These are phyloP conservation scores for Aphelocoma coerulescens DNA, from an alignment of 2,113 vertebrate genomes.

Conservation along the genomic window DNA sequence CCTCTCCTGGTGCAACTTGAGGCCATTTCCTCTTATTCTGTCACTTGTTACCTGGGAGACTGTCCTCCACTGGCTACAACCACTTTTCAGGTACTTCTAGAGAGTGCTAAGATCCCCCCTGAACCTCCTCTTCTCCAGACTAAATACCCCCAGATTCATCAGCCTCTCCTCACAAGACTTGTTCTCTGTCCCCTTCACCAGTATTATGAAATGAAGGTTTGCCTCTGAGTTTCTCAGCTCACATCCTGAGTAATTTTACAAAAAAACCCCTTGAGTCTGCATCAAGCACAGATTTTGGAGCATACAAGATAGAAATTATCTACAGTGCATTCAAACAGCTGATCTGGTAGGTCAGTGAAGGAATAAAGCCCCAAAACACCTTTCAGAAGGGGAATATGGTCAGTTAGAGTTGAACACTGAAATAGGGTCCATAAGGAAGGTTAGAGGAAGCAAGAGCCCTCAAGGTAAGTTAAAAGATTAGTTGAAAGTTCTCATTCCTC, in stretches of 20 bases:
- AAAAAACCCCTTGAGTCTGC: neutral
- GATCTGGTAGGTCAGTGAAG: neutral
- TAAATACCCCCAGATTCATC: neutral
- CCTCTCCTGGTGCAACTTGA: neutral
- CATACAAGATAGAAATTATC: neutral
- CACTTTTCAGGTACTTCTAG: neutral
- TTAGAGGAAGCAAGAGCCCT: neutral
- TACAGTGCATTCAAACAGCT: neutral
- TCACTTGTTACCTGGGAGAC: neutral
- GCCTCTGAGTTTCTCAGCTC: neutral
- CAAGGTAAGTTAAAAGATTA: neutral
- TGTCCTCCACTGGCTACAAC: accelerated
- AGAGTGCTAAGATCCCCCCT: neutral
- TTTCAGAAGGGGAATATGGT: neutral
- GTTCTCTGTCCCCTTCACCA: neutral
- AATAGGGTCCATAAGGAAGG: neutral
- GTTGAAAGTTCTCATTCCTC: neutral
- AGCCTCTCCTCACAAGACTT: neutral
- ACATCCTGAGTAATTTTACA: neutral
- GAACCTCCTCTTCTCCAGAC: neutral
- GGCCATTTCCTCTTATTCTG: neutral
- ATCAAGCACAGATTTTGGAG: neutral
- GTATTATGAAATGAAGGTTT: neutral
- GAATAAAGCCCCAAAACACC: neutral
- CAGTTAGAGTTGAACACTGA: neutral